Conservation (phyloP, 64 coral and sea anemone species). For the Hydrozoanthus tunicans region DNA sequence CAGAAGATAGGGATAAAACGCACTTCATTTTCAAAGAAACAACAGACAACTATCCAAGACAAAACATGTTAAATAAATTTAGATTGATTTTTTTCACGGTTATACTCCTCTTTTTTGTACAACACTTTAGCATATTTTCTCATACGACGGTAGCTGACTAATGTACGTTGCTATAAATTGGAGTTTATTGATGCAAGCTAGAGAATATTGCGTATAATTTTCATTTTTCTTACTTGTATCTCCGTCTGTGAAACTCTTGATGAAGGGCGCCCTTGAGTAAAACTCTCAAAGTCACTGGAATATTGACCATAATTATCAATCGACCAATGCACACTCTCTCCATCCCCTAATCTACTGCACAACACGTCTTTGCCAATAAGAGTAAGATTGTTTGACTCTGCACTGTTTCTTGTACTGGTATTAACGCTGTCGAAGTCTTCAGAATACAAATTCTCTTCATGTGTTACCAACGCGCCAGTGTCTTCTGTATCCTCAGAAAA, state of each 20-base stretch:
- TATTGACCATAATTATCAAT: slow-evolving; percentile 7
- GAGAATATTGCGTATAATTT: no score
- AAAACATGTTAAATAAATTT: no score
- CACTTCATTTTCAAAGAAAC: no score
- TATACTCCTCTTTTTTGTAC: no score
- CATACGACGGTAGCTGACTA: no score
- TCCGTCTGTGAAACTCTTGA: background rate
- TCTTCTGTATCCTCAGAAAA: background rate
- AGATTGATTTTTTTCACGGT: no score
- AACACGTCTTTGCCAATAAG: background rate
- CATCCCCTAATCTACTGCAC: background rate
- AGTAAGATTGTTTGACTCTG: background rate
- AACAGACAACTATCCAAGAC: no score
- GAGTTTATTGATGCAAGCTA: no score
- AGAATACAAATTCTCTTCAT: slow-evolving; percentile 14
- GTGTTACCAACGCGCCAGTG: background rate
- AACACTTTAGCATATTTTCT: no score
- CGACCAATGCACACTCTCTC: background rate
- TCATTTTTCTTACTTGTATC: slow-evolving; percentile 1
- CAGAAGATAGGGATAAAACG: no score
- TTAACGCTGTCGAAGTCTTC: background rate
- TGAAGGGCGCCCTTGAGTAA: background rate
- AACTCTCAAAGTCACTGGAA: slow-evolving; percentile 16
- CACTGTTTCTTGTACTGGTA: background rate
- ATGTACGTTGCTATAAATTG: no score